Base-by-base conservation (phyloP, 2,113 vertebrate species). In the Syrrhaptes paradoxus region DNA sequence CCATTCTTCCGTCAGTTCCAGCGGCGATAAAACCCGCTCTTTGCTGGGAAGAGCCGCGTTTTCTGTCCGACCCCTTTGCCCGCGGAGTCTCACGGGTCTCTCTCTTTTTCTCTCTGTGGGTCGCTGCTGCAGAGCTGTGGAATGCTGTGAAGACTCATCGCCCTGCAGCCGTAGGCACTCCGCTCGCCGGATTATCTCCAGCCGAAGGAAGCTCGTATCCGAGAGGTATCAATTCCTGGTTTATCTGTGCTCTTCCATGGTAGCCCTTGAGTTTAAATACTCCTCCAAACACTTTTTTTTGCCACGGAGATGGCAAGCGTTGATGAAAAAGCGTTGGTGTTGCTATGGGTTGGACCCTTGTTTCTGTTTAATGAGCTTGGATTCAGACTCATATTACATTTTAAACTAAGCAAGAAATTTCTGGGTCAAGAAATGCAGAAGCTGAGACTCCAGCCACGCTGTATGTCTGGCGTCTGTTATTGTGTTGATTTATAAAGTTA, bases 131-230 rank as follows among this genome's bases (percentile, higher is more conserved):
- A 97, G 97, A 88, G 52, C 55, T 52, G 94, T 96, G 96, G 96
- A 94, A 97, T 97, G 97, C 95, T 96, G 93, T 97, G 97, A 97
- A 92, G 94, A 97, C 70, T 85, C 87, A 13, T n/a, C 78, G 88
- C 84, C 93, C 94, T 81, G 41, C 90, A 95, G 72, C 86, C 51
- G 1, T 24, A 92, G 93, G 88, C 92, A 85, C 38, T 87, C 85
- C 76, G 49, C 59, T 48, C 61, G 90, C 70, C 4, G 10, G 82
- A 80, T 70, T 62, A 29, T 85, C 94, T 94, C 87, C 95, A 80
- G 49, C 93, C 14, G 7, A 83, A 97, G 92, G 80, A 93, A 63
- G 75, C 87, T 88, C 55, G 0, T 66, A 8, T 70, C 66, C 93
- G 85, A 94, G 86, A 97, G 97, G 97, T 97, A 97, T 38, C 32